Conservation (phyloP, 2,888 invertebrate species). For the Trachelus tabidus region DNA sequence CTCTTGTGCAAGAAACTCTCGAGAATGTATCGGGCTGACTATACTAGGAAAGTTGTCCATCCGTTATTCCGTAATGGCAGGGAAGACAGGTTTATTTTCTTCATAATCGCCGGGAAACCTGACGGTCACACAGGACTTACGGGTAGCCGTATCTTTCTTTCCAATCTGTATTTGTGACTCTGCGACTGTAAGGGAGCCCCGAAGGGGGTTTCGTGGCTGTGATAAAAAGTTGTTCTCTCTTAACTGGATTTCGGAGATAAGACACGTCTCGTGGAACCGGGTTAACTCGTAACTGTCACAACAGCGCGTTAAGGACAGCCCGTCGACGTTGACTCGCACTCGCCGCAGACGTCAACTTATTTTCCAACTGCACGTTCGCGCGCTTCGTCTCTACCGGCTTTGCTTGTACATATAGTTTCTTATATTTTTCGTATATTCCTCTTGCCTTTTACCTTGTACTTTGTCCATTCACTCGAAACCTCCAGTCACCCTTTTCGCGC, state of each 20-base stretch:
- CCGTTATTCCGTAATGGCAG: conserved; percentile 46
- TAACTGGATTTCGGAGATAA: not conserved
- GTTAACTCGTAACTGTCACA: not conserved
- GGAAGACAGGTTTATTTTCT: conserved; percentile 48
- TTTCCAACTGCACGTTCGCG: not conserved
- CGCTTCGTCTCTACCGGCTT: not conserved
- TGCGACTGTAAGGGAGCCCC: not conserved
- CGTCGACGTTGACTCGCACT: not conserved
- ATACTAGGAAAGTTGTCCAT: conserved; percentile 46
- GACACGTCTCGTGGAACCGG: not conserved
- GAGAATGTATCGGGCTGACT: conserved; percentile 24
- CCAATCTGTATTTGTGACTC: not conserved
- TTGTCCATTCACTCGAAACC: not conserved
- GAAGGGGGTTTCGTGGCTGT: not conserved
- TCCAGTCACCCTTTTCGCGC: not conserved
- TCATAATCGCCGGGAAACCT: conserved; percentile 36
- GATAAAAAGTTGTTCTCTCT: not conserved
- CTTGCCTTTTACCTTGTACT: not conserved
- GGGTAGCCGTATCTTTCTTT: not conserved
- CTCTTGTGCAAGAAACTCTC: conserved; percentile 33
- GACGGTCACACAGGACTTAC: not conserved
- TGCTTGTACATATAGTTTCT: not conserved
- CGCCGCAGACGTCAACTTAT: not conserved
- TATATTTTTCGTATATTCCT: no score
- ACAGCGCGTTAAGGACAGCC: not conserved